Evolutionary conservation across 2,113 vertebrate species (phyloP).

Genomic region (Lepidothrix coronata): DNA sequence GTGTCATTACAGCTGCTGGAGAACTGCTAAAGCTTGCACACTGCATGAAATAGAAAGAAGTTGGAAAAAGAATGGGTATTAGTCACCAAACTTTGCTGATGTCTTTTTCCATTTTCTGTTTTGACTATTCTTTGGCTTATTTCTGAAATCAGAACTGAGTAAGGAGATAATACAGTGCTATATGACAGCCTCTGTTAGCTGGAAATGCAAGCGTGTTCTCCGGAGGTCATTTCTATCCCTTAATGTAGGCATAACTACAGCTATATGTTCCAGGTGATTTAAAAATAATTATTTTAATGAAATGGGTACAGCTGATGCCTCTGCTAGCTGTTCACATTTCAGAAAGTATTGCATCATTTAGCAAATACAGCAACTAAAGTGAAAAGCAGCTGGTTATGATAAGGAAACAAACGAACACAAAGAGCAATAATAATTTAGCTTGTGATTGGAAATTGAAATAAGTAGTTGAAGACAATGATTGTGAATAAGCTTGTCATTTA

Average conservation of each 20-base stretch:
- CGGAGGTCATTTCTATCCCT: not conserved
- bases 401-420: conserved; percentile 6
- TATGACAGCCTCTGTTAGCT: not conserved
- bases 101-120: not conserved
- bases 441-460: not conserved
- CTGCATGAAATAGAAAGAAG: not conserved
- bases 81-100: not conserved
- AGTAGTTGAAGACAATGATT: not conserved
- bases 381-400: not conserved
- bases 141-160: not conserved
- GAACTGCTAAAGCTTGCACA: not conserved
- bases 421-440: not conserved
- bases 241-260: not conserved
- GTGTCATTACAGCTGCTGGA: not conserved
- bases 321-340: not conserved
- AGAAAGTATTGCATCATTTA: conserved; percentile 7
- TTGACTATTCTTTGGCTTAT: not conserved
- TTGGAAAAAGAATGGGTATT: not conserved
- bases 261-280: not conserved
- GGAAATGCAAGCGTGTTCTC: not conserved
- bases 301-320: not conserved
- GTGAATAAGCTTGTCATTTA: not conserved
- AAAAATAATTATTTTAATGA: not conserved
- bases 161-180: not conserved
- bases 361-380: not conserved